These are phyloP conservation scores for Stigmatopora argus DNA, from an alignment of 2,113 vertebrate species.

Conservation along the genomic window DNA sequence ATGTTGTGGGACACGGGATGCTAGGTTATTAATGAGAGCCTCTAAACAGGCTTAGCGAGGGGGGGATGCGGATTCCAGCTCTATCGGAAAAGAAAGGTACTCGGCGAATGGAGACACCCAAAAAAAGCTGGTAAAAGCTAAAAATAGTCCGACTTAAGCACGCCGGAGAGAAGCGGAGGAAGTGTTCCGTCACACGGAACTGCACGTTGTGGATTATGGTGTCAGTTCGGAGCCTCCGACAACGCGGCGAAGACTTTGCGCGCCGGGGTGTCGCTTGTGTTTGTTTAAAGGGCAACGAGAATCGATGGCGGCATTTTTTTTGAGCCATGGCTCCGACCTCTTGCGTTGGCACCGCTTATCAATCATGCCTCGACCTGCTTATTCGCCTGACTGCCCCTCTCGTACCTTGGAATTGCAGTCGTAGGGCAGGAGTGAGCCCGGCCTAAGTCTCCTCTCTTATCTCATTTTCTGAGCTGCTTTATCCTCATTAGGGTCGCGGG, in stretches of 20 bases:
- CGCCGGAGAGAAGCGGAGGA: not conserved
- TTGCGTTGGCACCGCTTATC: conserved; percentile 66
- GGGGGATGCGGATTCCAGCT: conserved; percentile 40
- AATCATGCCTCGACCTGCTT: conserved; percentile 53
- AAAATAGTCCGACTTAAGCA: conserved; percentile 22
- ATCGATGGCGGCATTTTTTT: conserved; percentile 67
- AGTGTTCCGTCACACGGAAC: conserved; percentile 22
- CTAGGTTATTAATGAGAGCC: conserved; percentile 51
- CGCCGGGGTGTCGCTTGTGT: conserved; percentile 60
- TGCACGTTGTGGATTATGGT: conserved; percentile 27
- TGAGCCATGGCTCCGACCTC: conserved; percentile 73
- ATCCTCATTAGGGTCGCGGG: too few species aligned
- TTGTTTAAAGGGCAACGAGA: conserved; percentile 71
- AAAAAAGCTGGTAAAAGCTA: conserved; percentile 30
- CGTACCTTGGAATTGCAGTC: conserved; percentile 29
- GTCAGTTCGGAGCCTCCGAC: conserved; percentile 30
- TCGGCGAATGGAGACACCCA: conserved; percentile 47
- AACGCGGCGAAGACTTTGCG: conserved; percentile 17
- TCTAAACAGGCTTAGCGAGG: conserved; percentile 50
- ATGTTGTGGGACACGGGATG: conserved; percentile 11
- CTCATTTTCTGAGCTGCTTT: too few species aligned
- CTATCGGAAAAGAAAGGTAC: conserved; percentile 37
- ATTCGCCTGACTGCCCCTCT: conserved; percentile 56
- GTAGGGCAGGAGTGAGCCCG: conserved; percentile 15
- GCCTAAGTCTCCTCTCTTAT: conserved; percentile 16